Conservation (phyloP, 2,888 invertebrate species). For the Melanophora roralis region DNA sequence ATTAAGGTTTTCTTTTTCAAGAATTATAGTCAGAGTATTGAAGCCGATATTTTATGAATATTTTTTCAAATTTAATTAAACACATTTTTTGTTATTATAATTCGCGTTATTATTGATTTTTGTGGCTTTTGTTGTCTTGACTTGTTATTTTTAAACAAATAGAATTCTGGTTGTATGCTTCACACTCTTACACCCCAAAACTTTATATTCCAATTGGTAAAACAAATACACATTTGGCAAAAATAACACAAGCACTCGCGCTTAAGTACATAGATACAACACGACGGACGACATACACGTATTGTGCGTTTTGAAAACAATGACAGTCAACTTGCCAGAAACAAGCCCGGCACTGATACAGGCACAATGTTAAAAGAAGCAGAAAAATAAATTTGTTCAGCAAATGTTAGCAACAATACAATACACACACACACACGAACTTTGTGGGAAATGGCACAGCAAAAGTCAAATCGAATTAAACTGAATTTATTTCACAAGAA, state of each 20-base stretch:
- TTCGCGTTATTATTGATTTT: background rate
- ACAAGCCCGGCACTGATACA: slow-evolving; percentile 27
- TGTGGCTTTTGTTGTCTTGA: background rate
- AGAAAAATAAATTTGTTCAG: slow-evolving; percentile 11
- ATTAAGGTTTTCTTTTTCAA: background rate
- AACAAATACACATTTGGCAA: no score
- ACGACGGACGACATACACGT: slow-evolving; percentile 35
- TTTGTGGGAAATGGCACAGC: slow-evolving; percentile 15
- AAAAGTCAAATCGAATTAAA: slow-evolving; percentile 41
- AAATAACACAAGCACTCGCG: slow-evolving; percentile 40
- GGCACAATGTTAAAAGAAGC: slow-evolving; percentile 22
- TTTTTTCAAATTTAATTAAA: slow-evolving; percentile 9
- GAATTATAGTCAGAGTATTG: slow-evolving; percentile 8
- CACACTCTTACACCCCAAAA: background rate
- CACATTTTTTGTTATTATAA: background rate
- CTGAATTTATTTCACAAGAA: slow-evolving; percentile 24
- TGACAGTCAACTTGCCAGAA: slow-evolving; percentile 24
- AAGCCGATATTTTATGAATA: background rate
- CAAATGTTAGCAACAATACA: slow-evolving; percentile 39
- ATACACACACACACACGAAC: slow-evolving; percentile 3
- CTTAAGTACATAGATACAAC: slow-evolving; percentile 31
- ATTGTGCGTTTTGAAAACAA: slow-evolving; percentile 42
- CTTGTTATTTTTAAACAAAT: slow-evolving; percentile 4
- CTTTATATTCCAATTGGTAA: slow-evolving; percentile 45
- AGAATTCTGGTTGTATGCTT: background rate